phyloP scores from a whole-genome alignment of 2,113 vertebrate genomes.

The Lynx canadensis region DNA sequence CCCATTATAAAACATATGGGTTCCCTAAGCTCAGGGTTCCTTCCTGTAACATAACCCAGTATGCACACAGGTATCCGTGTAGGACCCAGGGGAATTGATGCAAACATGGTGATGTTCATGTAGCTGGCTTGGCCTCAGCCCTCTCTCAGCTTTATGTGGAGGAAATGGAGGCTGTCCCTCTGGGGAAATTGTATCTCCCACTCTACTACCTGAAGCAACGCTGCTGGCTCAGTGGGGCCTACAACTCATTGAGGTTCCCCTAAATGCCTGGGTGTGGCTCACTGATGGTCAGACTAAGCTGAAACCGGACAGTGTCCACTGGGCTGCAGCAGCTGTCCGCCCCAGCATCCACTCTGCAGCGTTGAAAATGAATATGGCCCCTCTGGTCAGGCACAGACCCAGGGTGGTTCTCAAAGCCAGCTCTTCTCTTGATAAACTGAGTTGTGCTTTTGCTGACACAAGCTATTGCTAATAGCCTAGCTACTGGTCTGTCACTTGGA shows the following conservation, averaged over 20 bases:
- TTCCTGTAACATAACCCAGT: neutral
- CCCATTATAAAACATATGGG: neutral
- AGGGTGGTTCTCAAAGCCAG: neutral
- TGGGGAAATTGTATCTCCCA: neutral
- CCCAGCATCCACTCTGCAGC: neutral
- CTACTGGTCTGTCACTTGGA: too few species aligned
- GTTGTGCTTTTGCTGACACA: too few species aligned
- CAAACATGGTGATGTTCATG: neutral
- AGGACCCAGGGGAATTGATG: neutral
- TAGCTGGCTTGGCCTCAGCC: too few species aligned
- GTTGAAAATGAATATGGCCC: fast-evolving
- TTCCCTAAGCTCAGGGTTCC: neutral
- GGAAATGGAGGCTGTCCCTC: too few species aligned
- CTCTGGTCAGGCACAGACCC: neutral
- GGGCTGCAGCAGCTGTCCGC: neutral
- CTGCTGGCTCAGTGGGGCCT: neutral
- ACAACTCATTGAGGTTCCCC: neutral
- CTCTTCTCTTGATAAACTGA: neutral
- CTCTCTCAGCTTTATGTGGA: neutral
- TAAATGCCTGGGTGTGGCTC: neutral
- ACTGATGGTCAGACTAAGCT: neutral
- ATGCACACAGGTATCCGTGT: neutral
- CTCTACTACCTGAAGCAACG: neutral
- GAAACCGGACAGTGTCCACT: neutral
- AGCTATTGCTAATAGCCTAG: neutral